Conservation (phyloP, 2,113 vertebrate genomes). For the Promerops cafer region DNA sequence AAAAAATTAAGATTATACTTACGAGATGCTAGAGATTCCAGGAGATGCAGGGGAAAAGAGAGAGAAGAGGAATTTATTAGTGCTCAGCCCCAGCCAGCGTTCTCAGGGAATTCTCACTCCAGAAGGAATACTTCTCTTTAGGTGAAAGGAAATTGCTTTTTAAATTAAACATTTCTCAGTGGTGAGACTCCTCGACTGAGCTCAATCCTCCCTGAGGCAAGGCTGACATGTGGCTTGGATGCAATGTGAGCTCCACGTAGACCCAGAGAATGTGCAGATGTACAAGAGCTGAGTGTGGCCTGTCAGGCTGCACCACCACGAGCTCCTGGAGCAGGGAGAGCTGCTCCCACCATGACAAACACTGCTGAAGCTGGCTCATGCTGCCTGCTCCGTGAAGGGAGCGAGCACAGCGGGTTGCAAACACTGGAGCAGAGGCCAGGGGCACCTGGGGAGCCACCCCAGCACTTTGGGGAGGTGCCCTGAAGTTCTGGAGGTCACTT, state of each 20-base stretch:
- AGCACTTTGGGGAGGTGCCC: neutral
- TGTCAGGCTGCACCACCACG: fast-evolving
- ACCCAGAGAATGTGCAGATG: neutral
- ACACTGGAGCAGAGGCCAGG: neutral
- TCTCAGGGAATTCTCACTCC: neutral
- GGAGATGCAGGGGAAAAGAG: neutral
- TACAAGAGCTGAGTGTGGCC: neutral
- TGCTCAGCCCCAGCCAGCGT: neutral
- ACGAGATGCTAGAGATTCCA: conserved; percentile 29
- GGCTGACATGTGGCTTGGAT: neutral
- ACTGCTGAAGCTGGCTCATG: neutral
- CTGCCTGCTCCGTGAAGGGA: neutral
- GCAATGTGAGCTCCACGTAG: neutral
- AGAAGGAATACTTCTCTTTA: neutral
- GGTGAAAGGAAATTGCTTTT: conserved; percentile 14
- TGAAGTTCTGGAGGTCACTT: neutral
- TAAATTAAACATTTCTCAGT: conserved; percentile 6
- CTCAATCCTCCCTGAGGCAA: neutral
- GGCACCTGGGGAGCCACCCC: neutral
- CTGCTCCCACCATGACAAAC: neutral
- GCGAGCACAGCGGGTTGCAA: fast-evolving
- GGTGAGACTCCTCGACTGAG: neutral
- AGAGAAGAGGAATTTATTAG: conserved; percentile 49
- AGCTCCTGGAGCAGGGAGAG: neutral
- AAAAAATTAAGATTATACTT: neutral